Conservation (phyloP, 1,140 invertebrate species). For the Bombyx mori region DNA sequence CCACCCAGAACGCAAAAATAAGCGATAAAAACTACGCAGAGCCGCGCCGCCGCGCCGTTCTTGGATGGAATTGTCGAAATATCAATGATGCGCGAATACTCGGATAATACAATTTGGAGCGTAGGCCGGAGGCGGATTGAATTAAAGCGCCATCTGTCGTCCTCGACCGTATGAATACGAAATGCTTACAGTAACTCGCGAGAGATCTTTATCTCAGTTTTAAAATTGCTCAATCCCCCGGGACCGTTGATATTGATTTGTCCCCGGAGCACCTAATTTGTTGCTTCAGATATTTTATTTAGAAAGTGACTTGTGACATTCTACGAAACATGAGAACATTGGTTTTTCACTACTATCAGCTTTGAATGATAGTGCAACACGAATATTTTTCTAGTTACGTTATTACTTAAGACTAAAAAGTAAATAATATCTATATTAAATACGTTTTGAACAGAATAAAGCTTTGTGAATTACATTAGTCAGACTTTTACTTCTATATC, state of each 20-base stretch:
- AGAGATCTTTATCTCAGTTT: constrained; percentile 69
- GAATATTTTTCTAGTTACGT: no score
- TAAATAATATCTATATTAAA: no score
- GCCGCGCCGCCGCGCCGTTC: constrained; percentile 11
- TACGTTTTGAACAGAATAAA: no score
- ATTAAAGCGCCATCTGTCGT: constrained; percentile 69
- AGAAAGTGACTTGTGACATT: constrained; percentile 28
- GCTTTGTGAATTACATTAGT: no score
- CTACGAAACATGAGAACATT: constrained; percentile 3
- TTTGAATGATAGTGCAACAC: neutral
- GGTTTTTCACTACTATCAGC: neutral
- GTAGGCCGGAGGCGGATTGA: constrained; percentile 62
- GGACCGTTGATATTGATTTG: constrained; percentile 56
- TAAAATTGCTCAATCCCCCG: constrained; percentile 65
- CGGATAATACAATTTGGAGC: constrained; percentile 64
- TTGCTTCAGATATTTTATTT: constrained; percentile 17
- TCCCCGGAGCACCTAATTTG: constrained; percentile 56
- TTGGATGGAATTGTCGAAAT: constrained; percentile 55
- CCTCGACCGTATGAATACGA: constrained; percentile 63
- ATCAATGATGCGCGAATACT: constrained; percentile 69
- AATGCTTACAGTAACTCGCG: constrained; percentile 57
- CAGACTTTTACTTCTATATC: constrained; percentile 31
- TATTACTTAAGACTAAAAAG: no score
- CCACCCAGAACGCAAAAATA: constrained; percentile 15
- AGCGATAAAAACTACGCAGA: neutral